Evolutionary conservation across 1,140 invertebrate genomes (phyloP), one percentile per base, ranked within the genome.

Genomic region (Vanessa tameamea): DNA sequence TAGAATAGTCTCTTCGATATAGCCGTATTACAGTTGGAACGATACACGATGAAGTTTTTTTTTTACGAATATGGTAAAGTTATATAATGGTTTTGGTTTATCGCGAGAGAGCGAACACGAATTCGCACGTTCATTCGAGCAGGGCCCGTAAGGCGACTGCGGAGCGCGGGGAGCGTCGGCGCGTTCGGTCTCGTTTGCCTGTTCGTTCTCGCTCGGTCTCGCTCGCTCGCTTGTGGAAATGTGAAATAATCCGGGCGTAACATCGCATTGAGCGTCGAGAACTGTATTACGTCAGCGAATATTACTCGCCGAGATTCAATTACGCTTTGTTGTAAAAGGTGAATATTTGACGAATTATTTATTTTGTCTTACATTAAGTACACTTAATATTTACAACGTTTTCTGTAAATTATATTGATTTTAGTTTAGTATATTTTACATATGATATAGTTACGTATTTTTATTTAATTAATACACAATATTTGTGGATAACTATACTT

Each of bases 121-220:
- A 59, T 69, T 69, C 68, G 68, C 57, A 63, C 68, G 68, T 63
- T 63, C 68, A 57, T 16, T 14, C 68, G 68, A 57, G 57, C 37
- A 69, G 47, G 16, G 53, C 47, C 55, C 57, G 55, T 31, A 14
- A 26, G 43, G 68, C 68, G 68, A 61, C 55, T 63, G 47, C 51
- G 53, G n/a, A 47, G 37, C 12, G 16, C 43, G 43, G 20, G 43
- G 63, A 20, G 43, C 9, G 37, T 37, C 43, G 16, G 20, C 23
- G 66, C 23, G 67, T 37, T 47, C 43, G 47, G 57, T 26, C 5
- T 61, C 13, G 20, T 61, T 61, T 20, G 57, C 31, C 31, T 2
- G 53, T 69, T 59, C 67, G 67, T 59, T 59, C 67, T 69, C 51
- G 68, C 15, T 69, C 67, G 37, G 6, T 48, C 53, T 15, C 67